Conservation (phyloP, 2,888 invertebrate genomes). For the Pediacus dermestoides region DNA sequence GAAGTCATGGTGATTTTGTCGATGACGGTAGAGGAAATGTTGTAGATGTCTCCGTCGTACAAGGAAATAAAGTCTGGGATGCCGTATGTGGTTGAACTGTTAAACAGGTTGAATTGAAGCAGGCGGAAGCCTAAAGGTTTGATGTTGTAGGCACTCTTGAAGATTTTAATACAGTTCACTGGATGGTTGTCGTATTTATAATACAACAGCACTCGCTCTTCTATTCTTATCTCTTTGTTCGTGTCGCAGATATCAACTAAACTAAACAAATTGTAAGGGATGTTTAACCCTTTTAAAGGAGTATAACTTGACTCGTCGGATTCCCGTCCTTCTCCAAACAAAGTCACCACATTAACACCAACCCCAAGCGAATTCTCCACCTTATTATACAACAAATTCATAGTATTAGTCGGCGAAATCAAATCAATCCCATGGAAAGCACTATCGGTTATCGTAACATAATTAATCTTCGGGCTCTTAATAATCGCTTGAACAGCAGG, state of each 20-base stretch:
- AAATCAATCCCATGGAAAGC: constrained; percentile 91
- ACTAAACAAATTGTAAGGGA: constrained; percentile 91
- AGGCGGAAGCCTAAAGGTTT: constrained; percentile 88
- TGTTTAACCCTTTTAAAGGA: constrained; percentile 74
- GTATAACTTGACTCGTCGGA: constrained; percentile 84
- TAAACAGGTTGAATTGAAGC: constrained; percentile 88
- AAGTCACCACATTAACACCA: constrained; percentile 83
- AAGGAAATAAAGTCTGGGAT: constrained; percentile 80
- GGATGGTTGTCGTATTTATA: constrained; percentile 96
- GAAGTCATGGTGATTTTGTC: constrained; percentile 71
- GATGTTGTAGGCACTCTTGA: constrained; percentile 78
- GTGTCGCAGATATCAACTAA: constrained; percentile 95
- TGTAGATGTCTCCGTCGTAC: constrained; percentile 91
- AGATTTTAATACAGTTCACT: constrained; percentile 96
- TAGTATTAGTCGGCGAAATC: constrained; percentile 80
- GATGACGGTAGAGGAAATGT: constrained; percentile 69
- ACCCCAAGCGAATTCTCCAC: constrained; percentile 81
- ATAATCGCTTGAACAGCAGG: constrained; percentile 88
- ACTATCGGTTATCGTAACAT: constrained; percentile 78
- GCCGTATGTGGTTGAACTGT: constrained; percentile 76
- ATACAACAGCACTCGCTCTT: constrained; percentile 87
- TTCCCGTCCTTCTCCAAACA: constrained; percentile 90
- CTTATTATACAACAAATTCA: constrained; percentile 71
- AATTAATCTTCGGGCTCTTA: constrained; percentile 76
- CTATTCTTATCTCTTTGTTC: constrained; percentile 83